A percentile compares a stretch with the other conserved stretches of the same genome.
These are phyloP conservation scores for Astatoreochromis straeleni DNA, from an alignment of 2,113 vertebrate genomes.

Conservation along the genomic window DNA sequence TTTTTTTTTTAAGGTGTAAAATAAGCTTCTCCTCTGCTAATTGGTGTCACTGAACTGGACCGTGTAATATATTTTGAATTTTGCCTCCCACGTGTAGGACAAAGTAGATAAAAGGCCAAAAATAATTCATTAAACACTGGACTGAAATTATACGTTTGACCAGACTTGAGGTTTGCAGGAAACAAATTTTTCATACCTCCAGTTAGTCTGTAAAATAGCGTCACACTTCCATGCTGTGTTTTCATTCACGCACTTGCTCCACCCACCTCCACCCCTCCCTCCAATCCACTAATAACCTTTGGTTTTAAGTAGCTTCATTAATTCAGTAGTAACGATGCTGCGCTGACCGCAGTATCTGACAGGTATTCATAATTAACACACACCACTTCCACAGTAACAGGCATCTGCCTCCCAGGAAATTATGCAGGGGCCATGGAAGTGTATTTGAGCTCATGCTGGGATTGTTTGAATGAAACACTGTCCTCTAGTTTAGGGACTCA, in stretches of 20 bases:
- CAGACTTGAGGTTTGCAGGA: neutral
- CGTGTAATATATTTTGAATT: neutral
- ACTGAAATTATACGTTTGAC: neutral
- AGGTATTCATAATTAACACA: slow-evolving; percentile 29
- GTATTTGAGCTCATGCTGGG: neutral
- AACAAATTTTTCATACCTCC: neutral
- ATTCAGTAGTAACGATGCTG: slow-evolving; percentile 4
- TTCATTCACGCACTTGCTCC: neutral
- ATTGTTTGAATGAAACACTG: neutral
- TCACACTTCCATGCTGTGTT: neutral
- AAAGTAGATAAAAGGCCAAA: neutral
- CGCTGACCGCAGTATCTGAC: slow-evolving; percentile 13
- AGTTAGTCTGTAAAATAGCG: neutral
- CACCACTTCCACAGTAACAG: neutral
- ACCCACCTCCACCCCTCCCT: neutral
- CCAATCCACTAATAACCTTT: slow-evolving; percentile 18
- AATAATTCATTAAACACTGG: neutral
- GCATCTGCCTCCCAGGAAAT: neutral
- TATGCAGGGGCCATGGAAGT: neutral
- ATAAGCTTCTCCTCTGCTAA: neutral
- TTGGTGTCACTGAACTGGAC: neutral
- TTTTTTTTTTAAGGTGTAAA: neutral
- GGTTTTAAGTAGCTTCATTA: slow-evolving; percentile 26
- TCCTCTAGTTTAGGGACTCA: neutral
- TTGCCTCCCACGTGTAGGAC: rapidly evolving